Evolutionary conservation across 2,888 invertebrate genomes (phyloP).

Genomic region (Hirtodrosophila histrioides): DNA sequence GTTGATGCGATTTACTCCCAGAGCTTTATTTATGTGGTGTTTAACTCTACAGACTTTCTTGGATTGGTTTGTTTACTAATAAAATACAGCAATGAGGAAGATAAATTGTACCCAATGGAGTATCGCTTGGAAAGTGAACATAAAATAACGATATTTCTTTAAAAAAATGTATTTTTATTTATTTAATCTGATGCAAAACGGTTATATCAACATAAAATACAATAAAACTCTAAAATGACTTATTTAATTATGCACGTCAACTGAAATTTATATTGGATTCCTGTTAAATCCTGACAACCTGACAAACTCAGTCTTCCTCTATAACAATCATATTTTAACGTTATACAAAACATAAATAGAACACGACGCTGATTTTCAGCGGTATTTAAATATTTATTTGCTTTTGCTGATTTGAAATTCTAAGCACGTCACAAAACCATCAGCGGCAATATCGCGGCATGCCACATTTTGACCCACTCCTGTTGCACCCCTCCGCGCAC

Average conservation of each 20-base stretch:
- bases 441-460: constrained; percentile 50
- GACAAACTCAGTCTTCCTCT: neutral
- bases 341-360: constrained; percentile 29
- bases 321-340: constrained; percentile 17
- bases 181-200: too few species aligned
- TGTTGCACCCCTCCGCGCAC: constrained; percentile 12
- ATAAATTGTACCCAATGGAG: neutral
- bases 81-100: constrained; percentile 1
- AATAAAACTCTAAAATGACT: too few species aligned
- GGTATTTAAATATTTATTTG: constrained; percentile 60
- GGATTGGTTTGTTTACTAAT: constrained; percentile 7
- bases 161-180: too few species aligned
- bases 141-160: too few species aligned
- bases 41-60: neutral
- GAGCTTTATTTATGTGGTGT: constrained; percentile 13
- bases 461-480: constrained; percentile 22
- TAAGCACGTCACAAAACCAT: constrained; percentile 66
- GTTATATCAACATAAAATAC: too few species aligned
- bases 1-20: constrained; percentile 11
- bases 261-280: too few species aligned
- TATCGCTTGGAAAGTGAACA: constrained; percentile 2
- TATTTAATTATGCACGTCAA: too few species aligned
- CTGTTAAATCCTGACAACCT: too few species aligned
- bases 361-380: constrained; percentile 40
- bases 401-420: constrained; percentile 54